A percentile compares a stretch with the other conserved stretches of the same genome.
phyloP scores from a whole-genome alignment of 2,797 vertebrate species.

The Octomys mimax region DNA sequence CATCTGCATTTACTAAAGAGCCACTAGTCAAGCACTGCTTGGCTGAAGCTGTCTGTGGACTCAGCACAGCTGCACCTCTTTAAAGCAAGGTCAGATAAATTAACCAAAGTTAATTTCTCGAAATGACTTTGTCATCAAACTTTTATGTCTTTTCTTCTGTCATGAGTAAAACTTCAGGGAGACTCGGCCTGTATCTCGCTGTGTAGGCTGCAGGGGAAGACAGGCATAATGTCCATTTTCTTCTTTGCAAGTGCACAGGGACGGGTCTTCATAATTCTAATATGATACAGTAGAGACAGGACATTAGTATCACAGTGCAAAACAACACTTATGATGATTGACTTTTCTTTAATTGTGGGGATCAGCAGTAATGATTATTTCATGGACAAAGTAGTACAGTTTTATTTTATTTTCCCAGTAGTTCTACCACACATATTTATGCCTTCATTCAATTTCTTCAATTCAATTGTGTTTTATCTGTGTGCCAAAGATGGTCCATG shows the following conservation, averaged over 20 bases:
- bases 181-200: neutral
- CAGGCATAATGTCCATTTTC: neutral
- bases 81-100: constrained; percentile 80
- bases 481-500: constrained; percentile 3
- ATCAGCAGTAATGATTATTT: neutral
- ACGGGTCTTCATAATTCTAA: neutral
- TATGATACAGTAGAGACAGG: neutral
- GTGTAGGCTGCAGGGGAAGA: constrained; percentile 41
- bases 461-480: neutral
- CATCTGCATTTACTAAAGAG: neutral
- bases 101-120: constrained; percentile 82
- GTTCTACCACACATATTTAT: neutral
- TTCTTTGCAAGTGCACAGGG: neutral
- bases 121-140: constrained; percentile 83
- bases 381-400: neutral
- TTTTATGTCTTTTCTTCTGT: constrained; percentile 74
- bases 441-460: neutral
- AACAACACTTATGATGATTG: neutral
- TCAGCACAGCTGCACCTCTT: constrained; percentile 75
- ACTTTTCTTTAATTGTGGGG: neutral
- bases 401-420: neutral
- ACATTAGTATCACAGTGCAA: neutral
- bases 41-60: constrained; percentile 70
- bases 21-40: constrained; percentile 60
- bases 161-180: constrained; percentile 66